Percentiles rank a stretch among this genome's conserved stretches.
These are phyloP conservation scores for Myrmecobius fasciatus DNA, from an alignment of 2,113 vertebrate species.

Conservation along the genomic window DNA sequence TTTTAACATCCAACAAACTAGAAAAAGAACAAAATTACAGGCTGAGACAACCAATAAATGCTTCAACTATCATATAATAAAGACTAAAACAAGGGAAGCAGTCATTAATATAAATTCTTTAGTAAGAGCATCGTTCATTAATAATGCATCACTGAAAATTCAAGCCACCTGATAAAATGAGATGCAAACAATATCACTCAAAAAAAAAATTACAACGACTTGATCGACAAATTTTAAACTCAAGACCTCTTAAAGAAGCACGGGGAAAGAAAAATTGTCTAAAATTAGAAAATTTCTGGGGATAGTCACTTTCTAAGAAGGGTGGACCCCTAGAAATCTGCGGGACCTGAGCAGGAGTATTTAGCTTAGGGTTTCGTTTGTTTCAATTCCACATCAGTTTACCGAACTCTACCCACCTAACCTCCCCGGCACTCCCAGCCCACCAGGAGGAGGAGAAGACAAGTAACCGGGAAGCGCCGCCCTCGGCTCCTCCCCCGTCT, in stretches of 20 bases:
- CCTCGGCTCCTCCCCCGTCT: slow-evolving; percentile 52
- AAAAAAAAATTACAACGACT: slow-evolving; percentile 33
- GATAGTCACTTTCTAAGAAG: neutral
- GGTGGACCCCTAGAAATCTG: neutral
- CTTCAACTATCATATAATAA: slow-evolving; percentile 16
- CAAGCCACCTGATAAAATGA: neutral
- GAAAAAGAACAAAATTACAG: slow-evolving; percentile 40
- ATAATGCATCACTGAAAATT: slow-evolving; percentile 32
- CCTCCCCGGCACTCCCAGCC: neutral
- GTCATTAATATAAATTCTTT: slow-evolving; percentile 9
- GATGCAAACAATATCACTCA: neutral
- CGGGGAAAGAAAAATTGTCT: slow-evolving; percentile 26
- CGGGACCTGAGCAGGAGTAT: neutral
- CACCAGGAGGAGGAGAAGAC: neutral
- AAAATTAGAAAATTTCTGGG: neutral
- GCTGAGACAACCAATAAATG: slow-evolving; percentile 1
- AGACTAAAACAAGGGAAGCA: slow-evolving; percentile 40
- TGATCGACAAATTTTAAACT: slow-evolving; percentile 21
- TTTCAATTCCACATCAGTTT: neutral
- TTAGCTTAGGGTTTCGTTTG: neutral
- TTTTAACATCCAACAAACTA: slow-evolving; percentile 46
- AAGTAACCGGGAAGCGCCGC: slow-evolving; percentile 47
- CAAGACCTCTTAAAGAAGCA: neutral
- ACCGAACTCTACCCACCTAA: neutral
- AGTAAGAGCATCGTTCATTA: slow-evolving; percentile 2